Evolutionary conservation across 2,888 invertebrate genomes (phyloP).

Genomic region (Drosophila kokeensis): DNA sequence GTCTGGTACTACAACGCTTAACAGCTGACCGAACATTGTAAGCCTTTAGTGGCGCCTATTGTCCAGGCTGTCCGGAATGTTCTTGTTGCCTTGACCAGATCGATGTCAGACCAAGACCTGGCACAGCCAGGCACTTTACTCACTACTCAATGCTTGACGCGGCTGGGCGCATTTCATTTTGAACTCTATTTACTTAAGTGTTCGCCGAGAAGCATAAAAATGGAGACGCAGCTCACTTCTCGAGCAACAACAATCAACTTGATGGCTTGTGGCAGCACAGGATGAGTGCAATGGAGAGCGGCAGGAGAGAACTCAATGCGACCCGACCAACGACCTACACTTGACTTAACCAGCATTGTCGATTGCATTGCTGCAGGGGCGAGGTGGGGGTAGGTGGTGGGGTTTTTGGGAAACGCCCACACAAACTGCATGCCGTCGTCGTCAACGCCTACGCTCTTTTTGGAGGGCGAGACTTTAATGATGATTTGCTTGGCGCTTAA

Average conservation of each 20-base stretch:
- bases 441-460: conserved; percentile 60
- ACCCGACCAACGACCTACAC: conserved; percentile 82
- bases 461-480: conserved; percentile 76
- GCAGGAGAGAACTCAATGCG: conserved; percentile 44
- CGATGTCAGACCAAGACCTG: conserved; percentile 67
- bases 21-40: conserved; percentile 70
- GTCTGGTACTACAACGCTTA: conserved; percentile 50
- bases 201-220: conserved; percentile 63
- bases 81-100: conserved; percentile 52
- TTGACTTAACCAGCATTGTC: conserved; percentile 83
- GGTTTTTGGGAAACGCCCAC: conserved; percentile 45
- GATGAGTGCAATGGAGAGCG: not conserved
- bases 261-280: conserved; percentile 44
- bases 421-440: conserved; percentile 48
- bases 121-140: conserved; percentile 58
- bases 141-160: conserved; percentile 55
- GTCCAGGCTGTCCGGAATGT: not conserved
- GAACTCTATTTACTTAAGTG: conserved; percentile 79
- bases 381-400: not conserved
- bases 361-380: conserved; percentile 59
- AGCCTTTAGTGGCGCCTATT: conserved; percentile 49
- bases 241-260: conserved; percentile 62
- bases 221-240: conserved; percentile 50
- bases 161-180: conserved; percentile 77
- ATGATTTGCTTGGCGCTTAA: conserved; percentile 82